A percentile compares a stretch with the other conserved stretches of the same genome.
Conservation (phyloP, 2,888 invertebrate species). For the Eumerus sabulonum region DNA sequence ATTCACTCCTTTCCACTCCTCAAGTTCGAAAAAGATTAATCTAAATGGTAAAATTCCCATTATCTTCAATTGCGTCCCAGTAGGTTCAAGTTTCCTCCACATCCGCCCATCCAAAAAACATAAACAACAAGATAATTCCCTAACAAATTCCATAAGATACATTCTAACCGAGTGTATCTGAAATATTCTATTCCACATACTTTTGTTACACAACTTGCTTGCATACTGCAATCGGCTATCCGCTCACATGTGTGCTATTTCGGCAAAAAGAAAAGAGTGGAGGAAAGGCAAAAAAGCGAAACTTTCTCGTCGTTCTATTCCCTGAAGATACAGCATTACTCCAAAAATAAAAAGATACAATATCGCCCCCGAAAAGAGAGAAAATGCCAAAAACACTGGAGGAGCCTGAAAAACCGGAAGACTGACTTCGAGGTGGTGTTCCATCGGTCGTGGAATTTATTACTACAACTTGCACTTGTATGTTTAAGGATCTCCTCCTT, state of each 20-base stretch:
- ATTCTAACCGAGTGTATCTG: slow-evolving; percentile 6
- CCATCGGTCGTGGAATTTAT: slow-evolving; percentile 28
- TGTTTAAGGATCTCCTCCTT: neutral
- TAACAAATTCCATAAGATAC: slow-evolving; percentile 10
- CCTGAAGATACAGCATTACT: slow-evolving; percentile 10
- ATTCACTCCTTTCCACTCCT: too few relatives aligned
- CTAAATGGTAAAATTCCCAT: too few relatives aligned
- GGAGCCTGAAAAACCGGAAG: too few relatives aligned
- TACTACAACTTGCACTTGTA: slow-evolving; percentile 39
- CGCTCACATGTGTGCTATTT: too few relatives aligned
- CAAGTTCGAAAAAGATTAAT: neutral
- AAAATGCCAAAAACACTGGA: neutral
- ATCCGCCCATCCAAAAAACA: too few relatives aligned
- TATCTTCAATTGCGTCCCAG: too few relatives aligned
- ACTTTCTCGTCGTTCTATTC: slow-evolving; percentile 1
- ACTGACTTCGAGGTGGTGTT: slow-evolving; percentile 2
- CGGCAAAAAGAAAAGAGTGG: too few relatives aligned
- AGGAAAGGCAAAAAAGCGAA: neutral
- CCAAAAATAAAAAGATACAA: slow-evolving; percentile 2
- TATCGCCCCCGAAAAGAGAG: slow-evolving; percentile 8
- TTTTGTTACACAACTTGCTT: slow-evolving; percentile 1
- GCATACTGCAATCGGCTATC: neutral
- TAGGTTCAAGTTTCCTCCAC: too few relatives aligned
- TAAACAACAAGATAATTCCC: slow-evolving; percentile 22
- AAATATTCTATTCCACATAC: slow-evolving; percentile 12